Percentiles rank a stretch among this genome's conserved stretches.
These are phyloP conservation scores for Catostylus mosaicus DNA, from an alignment of 30 jellyfish, hydroid and myxozoan genomes.

Conservation along the genomic window DNA sequence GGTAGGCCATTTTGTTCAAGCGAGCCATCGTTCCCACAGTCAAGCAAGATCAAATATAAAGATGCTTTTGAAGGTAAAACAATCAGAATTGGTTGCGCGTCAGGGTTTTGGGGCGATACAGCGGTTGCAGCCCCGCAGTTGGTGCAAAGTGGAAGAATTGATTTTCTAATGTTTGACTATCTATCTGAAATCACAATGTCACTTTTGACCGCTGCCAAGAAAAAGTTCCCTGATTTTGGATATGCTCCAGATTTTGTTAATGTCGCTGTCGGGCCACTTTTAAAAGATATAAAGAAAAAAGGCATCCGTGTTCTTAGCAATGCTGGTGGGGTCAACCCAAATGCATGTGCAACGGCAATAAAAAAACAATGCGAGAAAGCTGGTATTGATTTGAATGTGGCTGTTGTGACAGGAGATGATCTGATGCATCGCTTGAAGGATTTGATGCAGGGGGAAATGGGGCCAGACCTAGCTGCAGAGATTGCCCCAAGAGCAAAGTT, in stretches of 20 bases:
- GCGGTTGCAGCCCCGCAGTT: conserved; percentile 94
- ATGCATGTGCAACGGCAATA: conserved; percentile 84
- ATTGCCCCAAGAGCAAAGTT: conserved; percentile 40
- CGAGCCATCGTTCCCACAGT: not conserved
- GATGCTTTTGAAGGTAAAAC: conserved; percentile 35
- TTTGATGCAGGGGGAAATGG: conserved; percentile 32
- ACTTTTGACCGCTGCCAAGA: conserved; percentile 76
- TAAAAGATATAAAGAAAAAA: conserved; percentile 71
- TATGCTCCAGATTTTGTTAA: conserved; percentile 89
- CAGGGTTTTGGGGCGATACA: conserved; percentile 98
- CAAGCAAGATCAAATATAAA: not conserved
- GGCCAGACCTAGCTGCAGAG: conserved; percentile 44
- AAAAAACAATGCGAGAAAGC: conserved; percentile 71
- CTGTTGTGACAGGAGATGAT: conserved; percentile 94
- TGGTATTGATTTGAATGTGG: conserved; percentile 79
- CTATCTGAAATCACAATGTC: conserved; percentile 93
- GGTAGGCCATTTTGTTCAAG: not conserved
- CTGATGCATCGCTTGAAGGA: conserved; percentile 61
- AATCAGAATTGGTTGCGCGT: conserved; percentile 90
- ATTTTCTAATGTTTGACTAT: conserved; percentile 86
- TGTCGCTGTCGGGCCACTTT: conserved; percentile 78
- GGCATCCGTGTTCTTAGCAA: conserved; percentile 85
- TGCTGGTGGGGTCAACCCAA: conserved; percentile 94
- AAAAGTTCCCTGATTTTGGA: conserved; percentile 75
- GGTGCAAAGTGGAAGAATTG: conserved; percentile 76